Evolutionary conservation across 2,113 vertebrate species (phyloP), one percentile per base, ranked within the genome.

Genomic region (Atractosteus spatula): DNA sequence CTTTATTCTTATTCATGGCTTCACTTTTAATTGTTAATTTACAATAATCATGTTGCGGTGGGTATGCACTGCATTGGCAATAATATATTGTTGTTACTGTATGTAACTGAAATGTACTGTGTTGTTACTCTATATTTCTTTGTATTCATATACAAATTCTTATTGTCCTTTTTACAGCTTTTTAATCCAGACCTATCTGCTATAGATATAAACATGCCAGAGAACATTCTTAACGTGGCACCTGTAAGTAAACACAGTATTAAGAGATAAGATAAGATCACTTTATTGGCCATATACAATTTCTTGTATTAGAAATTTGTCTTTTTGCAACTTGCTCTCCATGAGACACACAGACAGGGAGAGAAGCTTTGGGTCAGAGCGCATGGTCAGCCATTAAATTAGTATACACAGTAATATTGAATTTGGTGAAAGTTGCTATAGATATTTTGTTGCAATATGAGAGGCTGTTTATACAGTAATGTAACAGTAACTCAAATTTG

Each of bases 111-210:
- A 51, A 59, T 59, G n/a, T 59, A 3, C 12, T 59, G 56, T 43
- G 44, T 14, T 16, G 3, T 12, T 66, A 13, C 13, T 67, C 41
- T 43, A 13, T 6, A 13, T 45, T n/a, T 4, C 13, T 45, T 67
- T 67, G 13, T 17, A n/a, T 45, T 47, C 5, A 44, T 3, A 59
- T 1, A 5, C 8, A 4, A 3, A 47, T 51, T n/a, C 17, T 44
- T 17, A 41, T 68, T 55, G 3, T 16, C 11, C 68, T 7, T 57
- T 69, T 69, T 57, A 12, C 68, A 69, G 68, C 55, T 69, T 7
- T 69, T 69, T 42, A 56, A 69, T 69, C 68, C 68, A 57, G 67
- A 41, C 17, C n/a, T 69, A 3, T 69, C 67, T 6, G 68, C 17
- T 47, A 6, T 2, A 17, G 68, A 69, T 13, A 69, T 69, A 45